A percentile compares a stretch with the other conserved stretches of the same genome.
Conservation (phyloP, 2,797 vertebrate genomes). For the Alfaro cultratus region DNA sequence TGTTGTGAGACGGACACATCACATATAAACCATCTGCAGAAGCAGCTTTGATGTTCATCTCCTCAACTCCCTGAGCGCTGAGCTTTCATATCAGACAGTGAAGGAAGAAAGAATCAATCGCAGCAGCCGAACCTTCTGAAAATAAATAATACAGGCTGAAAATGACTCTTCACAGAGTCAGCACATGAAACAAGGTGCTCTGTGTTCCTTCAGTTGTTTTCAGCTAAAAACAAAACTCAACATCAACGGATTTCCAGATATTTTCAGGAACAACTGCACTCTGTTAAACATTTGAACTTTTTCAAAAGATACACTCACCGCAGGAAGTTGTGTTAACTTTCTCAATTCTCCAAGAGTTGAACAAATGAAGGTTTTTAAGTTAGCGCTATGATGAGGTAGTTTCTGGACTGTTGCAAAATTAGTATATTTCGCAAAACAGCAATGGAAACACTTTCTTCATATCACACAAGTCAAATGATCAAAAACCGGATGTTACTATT, state of each 20-base stretch:
- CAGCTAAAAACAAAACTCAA: not conserved
- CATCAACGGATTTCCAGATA: conserved; percentile 9
- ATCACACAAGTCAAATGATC: too few relatives aligned
- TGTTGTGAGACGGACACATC: conserved; percentile 15
- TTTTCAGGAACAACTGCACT: conserved; percentile 21
- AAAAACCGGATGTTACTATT: too few relatives aligned
- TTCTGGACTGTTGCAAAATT: too few relatives aligned
- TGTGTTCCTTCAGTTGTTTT: not conserved
- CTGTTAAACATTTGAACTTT: too few relatives aligned
- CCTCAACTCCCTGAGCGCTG: conserved; percentile 16
- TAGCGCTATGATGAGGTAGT: too few relatives aligned
- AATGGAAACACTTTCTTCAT: too few relatives aligned
- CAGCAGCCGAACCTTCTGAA: conserved; percentile 13
- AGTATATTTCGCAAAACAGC: too few relatives aligned
- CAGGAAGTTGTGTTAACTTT: too few relatives aligned
- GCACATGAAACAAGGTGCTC: not conserved
- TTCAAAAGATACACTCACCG: too few relatives aligned
- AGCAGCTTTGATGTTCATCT: conserved; percentile 30
- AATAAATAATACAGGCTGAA: conserved; percentile 6
- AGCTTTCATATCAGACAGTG: conserved; percentile 19
- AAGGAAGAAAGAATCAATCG: conserved; percentile 16
- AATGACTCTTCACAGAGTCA: not conserved
- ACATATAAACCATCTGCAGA: conserved; percentile 14
- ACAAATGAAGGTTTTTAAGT: too few relatives aligned
- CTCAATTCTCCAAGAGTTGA: too few relatives aligned